Evolutionary conservation across 2,888 invertebrate genomes (phyloP).

Genomic region (Lagria hirta): DNA sequence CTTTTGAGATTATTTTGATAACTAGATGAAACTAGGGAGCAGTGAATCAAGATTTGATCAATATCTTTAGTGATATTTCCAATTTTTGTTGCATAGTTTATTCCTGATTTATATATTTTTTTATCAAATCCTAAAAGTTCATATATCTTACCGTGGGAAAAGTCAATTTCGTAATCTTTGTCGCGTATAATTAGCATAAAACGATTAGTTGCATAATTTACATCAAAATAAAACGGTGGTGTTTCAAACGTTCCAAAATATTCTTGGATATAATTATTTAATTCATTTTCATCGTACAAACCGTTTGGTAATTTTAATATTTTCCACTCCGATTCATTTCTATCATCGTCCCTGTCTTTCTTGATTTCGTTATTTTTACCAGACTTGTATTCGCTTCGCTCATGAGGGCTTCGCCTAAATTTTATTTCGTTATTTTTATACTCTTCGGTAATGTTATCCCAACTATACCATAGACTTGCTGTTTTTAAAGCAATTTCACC

Average conservation of each 20-base stretch:
- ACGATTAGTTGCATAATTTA: slow-evolving; percentile 12
- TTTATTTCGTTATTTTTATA: slow-evolving; percentile 5
- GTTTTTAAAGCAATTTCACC: too few relatives aligned
- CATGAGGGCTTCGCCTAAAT: too few relatives aligned
- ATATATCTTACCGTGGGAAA: slow-evolving; percentile 6
- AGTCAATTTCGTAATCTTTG: slow-evolving; percentile 10
- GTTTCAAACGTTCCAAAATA: slow-evolving; percentile 16
- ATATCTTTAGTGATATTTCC: slow-evolving; percentile 3
- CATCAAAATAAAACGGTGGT: slow-evolving; percentile 20
- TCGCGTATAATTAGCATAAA: slow-evolving; percentile 8
- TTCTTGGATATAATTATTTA: slow-evolving; percentile 15
- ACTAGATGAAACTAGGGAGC: slow-evolving; percentile 9
- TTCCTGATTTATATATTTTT: background rate
- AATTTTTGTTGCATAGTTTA: slow-evolving; percentile 9
- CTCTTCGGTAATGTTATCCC: slow-evolving; percentile 1
- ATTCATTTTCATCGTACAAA: slow-evolving; percentile 7
- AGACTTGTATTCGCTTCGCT: too few relatives aligned
- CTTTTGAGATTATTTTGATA: slow-evolving; percentile 9
- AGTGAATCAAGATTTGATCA: slow-evolving; percentile 3
- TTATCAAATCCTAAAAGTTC: slow-evolving; percentile 1
- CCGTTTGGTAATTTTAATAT: slow-evolving; percentile 1
- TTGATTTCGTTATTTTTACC: too few relatives aligned
- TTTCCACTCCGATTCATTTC: too few relatives aligned
- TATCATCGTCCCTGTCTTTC: too few relatives aligned
- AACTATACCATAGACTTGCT: slow-evolving; percentile 1